Evolutionary conservation across 2,797 vertebrate species (phyloP).

Genomic region (Lepus townsendii): DNA sequence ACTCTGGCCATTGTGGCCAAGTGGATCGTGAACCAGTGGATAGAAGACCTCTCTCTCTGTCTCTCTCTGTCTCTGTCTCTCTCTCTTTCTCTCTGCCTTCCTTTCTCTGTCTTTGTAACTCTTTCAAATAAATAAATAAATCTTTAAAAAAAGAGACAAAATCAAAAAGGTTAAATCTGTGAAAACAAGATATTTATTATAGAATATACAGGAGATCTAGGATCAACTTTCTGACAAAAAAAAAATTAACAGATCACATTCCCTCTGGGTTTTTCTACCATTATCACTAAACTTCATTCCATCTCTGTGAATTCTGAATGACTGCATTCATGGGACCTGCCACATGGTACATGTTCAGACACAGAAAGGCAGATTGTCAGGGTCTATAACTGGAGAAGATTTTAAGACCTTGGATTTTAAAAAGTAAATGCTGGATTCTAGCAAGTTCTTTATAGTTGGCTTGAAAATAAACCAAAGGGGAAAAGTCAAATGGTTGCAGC

Average conservation of each 20-base stretch:
- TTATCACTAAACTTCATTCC: not conserved
- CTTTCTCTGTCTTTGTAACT: no score
- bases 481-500: not conserved
- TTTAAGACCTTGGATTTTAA: not conserved
- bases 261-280: not conserved
- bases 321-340: not conserved
- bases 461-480: not conserved
- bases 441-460: not conserved
- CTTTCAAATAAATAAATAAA: no score
- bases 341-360: not conserved
- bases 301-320: not conserved
- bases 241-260: not conserved
- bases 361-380: no score
- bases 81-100: no score
- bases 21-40: no score
- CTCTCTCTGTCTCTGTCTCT: no score
- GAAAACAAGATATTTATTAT: not conserved
- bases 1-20: no score
- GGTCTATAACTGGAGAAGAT: not conserved
- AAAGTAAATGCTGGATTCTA: slow-evolving; percentile 11
- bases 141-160: slow-evolving; percentile 6
- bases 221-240: not conserved
- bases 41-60: no score
- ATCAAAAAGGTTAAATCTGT: slow-evolving; percentile 12
- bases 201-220: not conserved